A percentile compares a stretch with the other conserved stretches of the same genome.
Evolutionary conservation across 2,888 invertebrate species (phyloP).

Genomic region (Orthonychiurus folsomi): DNA sequence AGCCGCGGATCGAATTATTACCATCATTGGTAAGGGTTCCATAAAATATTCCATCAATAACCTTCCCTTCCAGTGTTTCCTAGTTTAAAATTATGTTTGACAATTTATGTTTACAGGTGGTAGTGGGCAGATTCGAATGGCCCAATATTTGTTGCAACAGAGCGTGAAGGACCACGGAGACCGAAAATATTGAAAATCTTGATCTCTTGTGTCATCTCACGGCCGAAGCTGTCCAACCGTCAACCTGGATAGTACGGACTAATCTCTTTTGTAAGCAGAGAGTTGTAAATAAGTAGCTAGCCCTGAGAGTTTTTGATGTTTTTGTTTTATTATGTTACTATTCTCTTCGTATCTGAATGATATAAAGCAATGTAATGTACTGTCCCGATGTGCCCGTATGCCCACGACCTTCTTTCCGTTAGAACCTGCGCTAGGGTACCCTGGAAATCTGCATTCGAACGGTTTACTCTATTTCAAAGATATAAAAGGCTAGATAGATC

Average conservation of each 20-base stretch:
- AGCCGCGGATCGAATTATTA: slow-evolving; percentile 88
- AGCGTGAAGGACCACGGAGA: slow-evolving; percentile 47
- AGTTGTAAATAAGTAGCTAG: too few relatives aligned
- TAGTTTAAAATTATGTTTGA: not conserved
- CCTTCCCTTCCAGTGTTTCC: too few relatives aligned
- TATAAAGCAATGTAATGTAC: too few relatives aligned
- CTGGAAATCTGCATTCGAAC: too few relatives aligned
- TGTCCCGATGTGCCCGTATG: too few relatives aligned
- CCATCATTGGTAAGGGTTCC: slow-evolving; percentile 56
- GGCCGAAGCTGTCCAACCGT: not conserved
- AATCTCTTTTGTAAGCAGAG: not conserved
- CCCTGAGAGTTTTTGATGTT: too few relatives aligned
- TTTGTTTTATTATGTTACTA: too few relatives aligned
- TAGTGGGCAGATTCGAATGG: slow-evolving; percentile 92
- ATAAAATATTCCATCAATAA: not conserved
- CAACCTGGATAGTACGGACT: not conserved
- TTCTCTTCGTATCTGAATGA: too few relatives aligned
- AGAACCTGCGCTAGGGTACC: too few relatives aligned
- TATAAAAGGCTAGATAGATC: too few relatives aligned
- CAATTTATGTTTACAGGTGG: slow-evolving; percentile 51
- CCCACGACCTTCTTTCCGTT: too few relatives aligned
- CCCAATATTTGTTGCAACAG: slow-evolving; percentile 96
- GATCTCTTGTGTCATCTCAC: not conserved
- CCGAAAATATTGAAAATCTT: not conserved
- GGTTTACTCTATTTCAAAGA: too few relatives aligned